phyloP scores from a whole-genome alignment of 1,140 invertebrate genomes.

The Thaumatotibia leucotreta region DNA sequence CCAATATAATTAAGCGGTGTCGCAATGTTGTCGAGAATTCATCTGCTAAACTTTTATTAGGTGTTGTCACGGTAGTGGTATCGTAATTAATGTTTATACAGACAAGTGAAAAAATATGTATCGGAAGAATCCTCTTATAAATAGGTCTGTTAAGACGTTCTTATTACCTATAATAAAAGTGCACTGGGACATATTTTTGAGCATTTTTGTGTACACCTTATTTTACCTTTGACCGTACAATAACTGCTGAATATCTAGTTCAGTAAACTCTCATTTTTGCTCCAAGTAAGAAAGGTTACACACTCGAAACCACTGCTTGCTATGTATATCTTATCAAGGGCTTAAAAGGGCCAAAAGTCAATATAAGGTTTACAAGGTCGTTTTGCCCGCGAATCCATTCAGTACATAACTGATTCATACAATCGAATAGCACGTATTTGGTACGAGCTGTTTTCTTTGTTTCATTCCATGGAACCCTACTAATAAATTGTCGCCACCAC shows the following conservation, averaged over 20 bases:
- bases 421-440: too few relatives aligned
- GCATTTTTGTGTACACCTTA: too few relatives aligned
- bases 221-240: not conserved
- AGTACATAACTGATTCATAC: not conserved
- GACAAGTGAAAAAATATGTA: too few relatives aligned
- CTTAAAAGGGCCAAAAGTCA: not conserved
- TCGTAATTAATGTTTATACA: too few relatives aligned
- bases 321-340: not conserved
- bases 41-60: not conserved
- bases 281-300: not conserved
- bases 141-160: too few relatives aligned
- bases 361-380: not conserved
- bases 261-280: not conserved
- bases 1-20: not conserved
- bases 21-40: not conserved
- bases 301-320: not conserved
- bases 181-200: too few relatives aligned
- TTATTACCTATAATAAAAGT: too few relatives aligned
- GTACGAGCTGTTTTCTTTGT: too few relatives aligned
- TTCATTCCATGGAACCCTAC: too few relatives aligned
- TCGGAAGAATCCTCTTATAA: too few relatives aligned
- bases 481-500: too few relatives aligned
- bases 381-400: not conserved
- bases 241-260: not conserved
- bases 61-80: too few relatives aligned